These are phyloP conservation scores for Daktulosphaira vitifoliae DNA, from an alignment of 1,140 invertebrate genomes.

Conservation along the genomic window DNA sequence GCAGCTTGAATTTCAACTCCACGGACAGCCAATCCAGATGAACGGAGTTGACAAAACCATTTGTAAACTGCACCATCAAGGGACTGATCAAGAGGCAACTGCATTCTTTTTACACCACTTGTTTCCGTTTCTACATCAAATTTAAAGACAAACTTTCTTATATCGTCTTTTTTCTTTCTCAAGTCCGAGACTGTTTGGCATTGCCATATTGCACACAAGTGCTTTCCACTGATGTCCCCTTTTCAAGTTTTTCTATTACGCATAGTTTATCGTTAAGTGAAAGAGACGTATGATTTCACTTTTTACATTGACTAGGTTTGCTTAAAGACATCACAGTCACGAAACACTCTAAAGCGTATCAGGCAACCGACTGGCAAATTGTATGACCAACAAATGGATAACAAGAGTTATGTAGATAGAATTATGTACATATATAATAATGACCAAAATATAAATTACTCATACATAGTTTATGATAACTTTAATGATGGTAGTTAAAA, in stretches of 20 bases:
- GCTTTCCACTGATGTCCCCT: background rate
- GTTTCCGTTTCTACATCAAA: background rate
- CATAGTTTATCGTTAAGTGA: conserved; percentile 4
- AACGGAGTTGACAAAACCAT: too few relatives aligned
- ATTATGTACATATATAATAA: background rate
- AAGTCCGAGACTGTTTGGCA: background rate
- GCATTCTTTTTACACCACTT: background rate
- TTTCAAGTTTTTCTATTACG: background rate
- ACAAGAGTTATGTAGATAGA: too few relatives aligned
- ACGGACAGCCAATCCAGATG: too few relatives aligned
- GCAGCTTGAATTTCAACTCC: too few relatives aligned
- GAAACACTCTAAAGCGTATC: background rate
- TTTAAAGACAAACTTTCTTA: too few relatives aligned
- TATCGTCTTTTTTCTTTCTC: conserved; percentile 4
- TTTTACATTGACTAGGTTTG: too few relatives aligned
- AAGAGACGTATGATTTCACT: background rate
- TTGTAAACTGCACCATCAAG: conserved; percentile 15
- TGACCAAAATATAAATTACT: background rate
- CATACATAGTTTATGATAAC: too few relatives aligned
- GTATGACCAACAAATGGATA: too few relatives aligned
- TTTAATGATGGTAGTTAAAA: background rate
- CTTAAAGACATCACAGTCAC: background rate
- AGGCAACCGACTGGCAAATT: background rate
- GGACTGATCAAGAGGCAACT: too few relatives aligned
- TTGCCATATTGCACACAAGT: conserved; percentile 9